phyloP scores from a whole-genome alignment of 2,113 vertebrate genomes.

The Myotis davidii region DNA sequence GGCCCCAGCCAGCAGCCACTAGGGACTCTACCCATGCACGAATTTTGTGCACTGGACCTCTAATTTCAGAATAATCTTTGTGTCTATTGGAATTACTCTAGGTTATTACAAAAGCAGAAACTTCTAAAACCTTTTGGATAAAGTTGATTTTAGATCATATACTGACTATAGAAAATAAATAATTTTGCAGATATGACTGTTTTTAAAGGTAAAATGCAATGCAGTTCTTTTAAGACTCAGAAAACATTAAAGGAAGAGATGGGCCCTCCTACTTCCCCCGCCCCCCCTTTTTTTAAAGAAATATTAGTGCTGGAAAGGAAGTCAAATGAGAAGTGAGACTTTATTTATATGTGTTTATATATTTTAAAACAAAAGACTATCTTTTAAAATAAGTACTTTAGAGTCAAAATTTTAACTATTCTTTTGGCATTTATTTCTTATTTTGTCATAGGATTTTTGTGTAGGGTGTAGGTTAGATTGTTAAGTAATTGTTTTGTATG shows the following conservation, averaged over 20 bases:
- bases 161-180: not conserved
- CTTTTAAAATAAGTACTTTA: conserved; percentile 6
- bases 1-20: too few species aligned
- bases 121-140: not conserved
- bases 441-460: conserved; percentile 50
- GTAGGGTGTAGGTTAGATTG: not conserved
- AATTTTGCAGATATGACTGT: not conserved
- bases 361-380: not conserved
- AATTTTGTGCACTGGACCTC: too few species aligned
- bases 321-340: conserved; percentile 1
- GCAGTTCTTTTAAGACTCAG: not conserved
- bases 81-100: not conserved
- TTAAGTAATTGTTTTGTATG: conserved; percentile 43
- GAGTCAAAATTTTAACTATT: conserved; percentile 3
- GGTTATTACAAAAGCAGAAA: conserved; percentile 33
- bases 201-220: conserved; percentile 19
- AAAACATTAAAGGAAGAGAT: not conserved
- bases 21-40: too few species aligned
- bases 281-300: not conserved
- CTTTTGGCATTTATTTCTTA: conserved; percentile 6
- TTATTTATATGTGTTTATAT: not conserved
- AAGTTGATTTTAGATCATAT: not conserved
- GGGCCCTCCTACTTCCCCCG: not conserved
- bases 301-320: not conserved
- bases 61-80: not conserved